Evolutionary conservation across 2,113 vertebrate species (phyloP).

Genomic region (Jacana jacana): DNA sequence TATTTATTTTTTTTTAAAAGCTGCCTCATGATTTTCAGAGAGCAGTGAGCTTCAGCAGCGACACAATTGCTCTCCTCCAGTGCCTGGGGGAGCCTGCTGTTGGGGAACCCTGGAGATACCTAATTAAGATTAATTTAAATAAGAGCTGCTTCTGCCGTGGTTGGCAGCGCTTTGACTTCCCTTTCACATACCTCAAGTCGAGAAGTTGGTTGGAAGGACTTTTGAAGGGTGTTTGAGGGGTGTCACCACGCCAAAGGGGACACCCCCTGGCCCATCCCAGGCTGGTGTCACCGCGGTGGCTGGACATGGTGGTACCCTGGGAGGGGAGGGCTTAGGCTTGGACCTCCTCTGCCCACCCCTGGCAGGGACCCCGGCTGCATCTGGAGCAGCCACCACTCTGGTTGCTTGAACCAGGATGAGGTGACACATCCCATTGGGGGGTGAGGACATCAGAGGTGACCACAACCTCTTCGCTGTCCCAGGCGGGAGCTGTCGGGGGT

Average conservation of each 20-base stretch:
- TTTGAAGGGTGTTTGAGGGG: neutral
- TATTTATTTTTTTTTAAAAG: neutral
- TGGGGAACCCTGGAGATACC: neutral
- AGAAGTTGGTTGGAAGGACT: fast-evolving
- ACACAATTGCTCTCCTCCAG: fast-evolving
- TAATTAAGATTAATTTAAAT: neutral
- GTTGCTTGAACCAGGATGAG: neutral
- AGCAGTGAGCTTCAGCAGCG: neutral
- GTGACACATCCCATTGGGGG: neutral
- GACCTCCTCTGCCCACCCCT: neutral
- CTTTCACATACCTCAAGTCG: neutral
- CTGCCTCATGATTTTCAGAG: neutral
- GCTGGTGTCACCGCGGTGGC: neutral
- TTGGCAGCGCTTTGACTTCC: neutral
- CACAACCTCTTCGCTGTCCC: fast-evolving
- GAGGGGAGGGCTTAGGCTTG: neutral
- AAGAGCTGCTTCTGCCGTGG: neutral
- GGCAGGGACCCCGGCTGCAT: neutral
- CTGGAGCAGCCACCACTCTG: fast-evolving
- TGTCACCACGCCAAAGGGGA: neutral
- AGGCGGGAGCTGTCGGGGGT: fast-evolving
- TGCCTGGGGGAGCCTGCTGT: neutral
- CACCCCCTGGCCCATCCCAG: too few relatives aligned
- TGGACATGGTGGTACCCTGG: neutral
- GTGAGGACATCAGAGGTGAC: neutral